These are phyloP conservation scores for Drosophila anomelani DNA, from an alignment of 2,888 invertebrate genomes.

Conservation along the genomic window DNA sequence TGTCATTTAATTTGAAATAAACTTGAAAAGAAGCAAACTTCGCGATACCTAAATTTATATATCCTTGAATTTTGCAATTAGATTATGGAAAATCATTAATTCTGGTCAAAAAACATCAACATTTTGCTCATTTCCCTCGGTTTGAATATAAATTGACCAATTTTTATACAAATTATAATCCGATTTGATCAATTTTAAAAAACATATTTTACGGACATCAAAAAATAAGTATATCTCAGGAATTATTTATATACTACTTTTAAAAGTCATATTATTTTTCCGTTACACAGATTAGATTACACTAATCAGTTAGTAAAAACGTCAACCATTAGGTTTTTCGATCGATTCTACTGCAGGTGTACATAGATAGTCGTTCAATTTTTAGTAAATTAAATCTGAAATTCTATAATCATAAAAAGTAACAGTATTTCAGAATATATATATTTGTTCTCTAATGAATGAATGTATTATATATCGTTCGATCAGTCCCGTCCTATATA, in stretches of 20 bases:
- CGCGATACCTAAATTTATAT: background rate
- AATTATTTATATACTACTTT: background rate
- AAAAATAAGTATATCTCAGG: background rate
- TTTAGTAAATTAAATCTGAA: background rate
- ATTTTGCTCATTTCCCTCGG: background rate
- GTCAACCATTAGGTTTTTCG: background rate
- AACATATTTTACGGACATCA: background rate
- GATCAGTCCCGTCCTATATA: background rate
- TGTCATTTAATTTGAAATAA: background rate
- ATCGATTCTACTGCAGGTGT: background rate
- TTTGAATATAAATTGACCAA: background rate
- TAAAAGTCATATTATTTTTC: background rate
- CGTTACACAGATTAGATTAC: too few species aligned
- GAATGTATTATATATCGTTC: background rate
- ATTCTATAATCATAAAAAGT: background rate
- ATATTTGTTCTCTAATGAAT: background rate
- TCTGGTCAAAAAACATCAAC: background rate
- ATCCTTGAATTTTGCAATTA: background rate
- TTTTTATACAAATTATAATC: background rate
- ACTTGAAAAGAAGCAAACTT: background rate
- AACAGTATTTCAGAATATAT: background rate
- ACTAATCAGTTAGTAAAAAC: too few species aligned
- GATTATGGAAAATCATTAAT: background rate
- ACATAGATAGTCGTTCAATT: background rate
- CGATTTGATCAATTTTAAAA: background rate